Base-by-base conservation (phyloP, 2,113 vertebrate genomes). In the Ovis canadensis region DNA sequence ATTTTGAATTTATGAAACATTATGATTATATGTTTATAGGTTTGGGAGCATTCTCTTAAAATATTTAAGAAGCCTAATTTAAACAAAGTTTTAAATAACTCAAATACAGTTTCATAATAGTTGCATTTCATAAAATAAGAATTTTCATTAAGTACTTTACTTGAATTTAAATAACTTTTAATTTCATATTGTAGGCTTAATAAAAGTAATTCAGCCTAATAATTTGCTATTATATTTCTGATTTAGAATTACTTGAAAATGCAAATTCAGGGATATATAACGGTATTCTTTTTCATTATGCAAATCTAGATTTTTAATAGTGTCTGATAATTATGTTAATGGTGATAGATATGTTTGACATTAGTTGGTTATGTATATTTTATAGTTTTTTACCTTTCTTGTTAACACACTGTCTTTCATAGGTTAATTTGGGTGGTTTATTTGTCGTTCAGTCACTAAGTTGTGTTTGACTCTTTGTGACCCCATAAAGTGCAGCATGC, bases 111-210 rank as follows among this genome's bases (percentile, higher is more conserved):
- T 93, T 29, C 52, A 59, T 95, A 78, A 95, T 78, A 50, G 27
- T 93, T 59, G 5, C 10, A 57, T 91, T 92, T 93, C 57, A 59
- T 88, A 15, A 91, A 82, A 17, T 27, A 81, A 85, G 57, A 48
- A 40, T 94, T 98, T 97, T 96, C 74, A 89, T 96, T 97, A 88
- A 91, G 36, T 10, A 33, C 3, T 94, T 97, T 50, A 45, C 78
- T 77, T 93, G 19, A 5, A 36, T 97, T 96, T 93, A 95, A 67
- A 85, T 81, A 48, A 4, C 7, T 60, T 85, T 95, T 89, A 84
- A 78, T 77, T 80, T 80, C 78, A 67, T 71, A 59, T 29, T 85
- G 14, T 16, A 74, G 80, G 89, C 33, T 21, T 36, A 71, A 59
- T 94, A 62, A 82, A 95, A 87, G 27, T 78, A 54, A 92, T 54